Conservation (phyloP, 2,797 vertebrate genomes). For the Huso huso region DNA sequence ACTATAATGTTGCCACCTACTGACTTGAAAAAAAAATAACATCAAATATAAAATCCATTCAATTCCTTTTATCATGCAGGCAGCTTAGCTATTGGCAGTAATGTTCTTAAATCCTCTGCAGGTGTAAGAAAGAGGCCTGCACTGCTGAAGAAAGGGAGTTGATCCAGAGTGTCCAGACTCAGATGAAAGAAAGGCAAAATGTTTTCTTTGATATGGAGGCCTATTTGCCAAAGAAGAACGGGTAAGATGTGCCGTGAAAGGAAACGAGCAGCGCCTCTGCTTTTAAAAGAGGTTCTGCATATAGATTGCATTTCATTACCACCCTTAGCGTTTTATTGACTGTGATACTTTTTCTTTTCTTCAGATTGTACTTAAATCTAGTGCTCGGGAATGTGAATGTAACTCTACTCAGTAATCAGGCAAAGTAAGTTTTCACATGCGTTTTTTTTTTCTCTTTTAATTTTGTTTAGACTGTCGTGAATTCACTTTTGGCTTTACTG, state of each 20-base stretch:
- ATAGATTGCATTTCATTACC: no score
- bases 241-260: conserved; percentile 54
- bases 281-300: no score
- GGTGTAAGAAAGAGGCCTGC: conserved; percentile 54
- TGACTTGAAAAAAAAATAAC: no score
- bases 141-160: conserved; percentile 61
- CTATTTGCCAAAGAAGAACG: conserved; percentile 92
- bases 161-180: conserved; percentile 67
- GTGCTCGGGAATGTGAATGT: conserved; percentile 95
- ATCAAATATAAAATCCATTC: no score
- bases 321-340: no score
- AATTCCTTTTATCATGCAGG: no score
- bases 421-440: conserved; percentile 70
- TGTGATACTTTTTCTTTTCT: conserved; percentile 25
- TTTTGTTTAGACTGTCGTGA: no score
- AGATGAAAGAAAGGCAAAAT: conserved; percentile 87
- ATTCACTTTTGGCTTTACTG: no score
- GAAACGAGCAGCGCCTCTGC: no score
- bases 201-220: conserved; percentile 97
- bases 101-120: conserved; percentile 31
- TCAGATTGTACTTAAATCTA: conserved; percentile 86
- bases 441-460: no score
- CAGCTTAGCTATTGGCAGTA: no score
- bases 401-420: conserved; percentile 92
- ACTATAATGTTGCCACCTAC: no score